Conservation (phyloP, 2,888 invertebrate genomes). For the Trachelus tabidus region DNA sequence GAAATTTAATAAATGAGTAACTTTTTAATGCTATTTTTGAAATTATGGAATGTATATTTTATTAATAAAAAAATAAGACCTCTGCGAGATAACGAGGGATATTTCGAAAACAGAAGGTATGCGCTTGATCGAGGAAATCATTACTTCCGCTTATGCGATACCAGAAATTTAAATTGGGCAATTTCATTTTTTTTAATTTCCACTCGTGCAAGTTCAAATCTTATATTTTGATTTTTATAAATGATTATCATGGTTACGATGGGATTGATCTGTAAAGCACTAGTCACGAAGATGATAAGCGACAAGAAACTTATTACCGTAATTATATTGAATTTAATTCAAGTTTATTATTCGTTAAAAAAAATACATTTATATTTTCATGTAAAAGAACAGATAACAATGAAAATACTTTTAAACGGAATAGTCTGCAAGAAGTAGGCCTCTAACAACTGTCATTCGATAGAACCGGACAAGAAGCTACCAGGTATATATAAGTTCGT, state of each 20-base stretch:
- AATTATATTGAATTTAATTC: too few species aligned
- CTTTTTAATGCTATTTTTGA: background rate
- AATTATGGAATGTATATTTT: background rate
- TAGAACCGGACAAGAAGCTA: background rate
- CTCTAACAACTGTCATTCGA: background rate
- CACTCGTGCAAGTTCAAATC: background rate
- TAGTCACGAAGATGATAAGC: background rate
- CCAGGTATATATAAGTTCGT: background rate
- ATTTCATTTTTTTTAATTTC: background rate
- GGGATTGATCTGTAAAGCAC: background rate
- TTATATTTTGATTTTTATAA: background rate
- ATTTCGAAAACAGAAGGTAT: background rate
- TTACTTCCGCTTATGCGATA: background rate
- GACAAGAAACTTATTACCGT: background rate
- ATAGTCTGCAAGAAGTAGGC: background rate
- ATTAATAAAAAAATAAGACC: background rate
- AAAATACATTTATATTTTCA: too few species aligned
- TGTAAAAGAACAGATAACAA: too few species aligned
- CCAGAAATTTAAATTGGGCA: background rate
- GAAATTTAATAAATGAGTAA: background rate
- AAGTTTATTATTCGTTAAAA: too few species aligned
- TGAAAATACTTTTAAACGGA: too few species aligned
- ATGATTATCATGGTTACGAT: background rate
- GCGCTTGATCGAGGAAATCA: background rate
- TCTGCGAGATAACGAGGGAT: background rate